phyloP scores from a whole-genome alignment of 2,888 invertebrate genomes.

The Noctuana brunneofusca region DNA sequence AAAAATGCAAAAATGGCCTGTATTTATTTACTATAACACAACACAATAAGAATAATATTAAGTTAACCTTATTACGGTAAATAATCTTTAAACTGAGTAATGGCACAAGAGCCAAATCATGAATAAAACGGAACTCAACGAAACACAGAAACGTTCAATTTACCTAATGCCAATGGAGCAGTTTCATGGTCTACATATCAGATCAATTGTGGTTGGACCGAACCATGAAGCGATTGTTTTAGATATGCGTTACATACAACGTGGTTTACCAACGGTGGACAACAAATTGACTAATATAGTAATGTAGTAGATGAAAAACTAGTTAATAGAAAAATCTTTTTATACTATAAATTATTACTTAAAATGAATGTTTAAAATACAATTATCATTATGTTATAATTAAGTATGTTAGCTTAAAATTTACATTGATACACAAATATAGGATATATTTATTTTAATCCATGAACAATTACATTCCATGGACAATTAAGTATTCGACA shows the following conservation, averaged over 20 bases:
- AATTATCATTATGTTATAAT: too few relatives aligned
- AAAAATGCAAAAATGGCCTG: too few relatives aligned
- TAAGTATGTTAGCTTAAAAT: too few relatives aligned
- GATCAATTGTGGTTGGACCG: conserved; percentile 39
- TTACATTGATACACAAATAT: too few relatives aligned
- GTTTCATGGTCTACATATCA: conserved; percentile 60
- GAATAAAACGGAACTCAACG: conserved; percentile 31
- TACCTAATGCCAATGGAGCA: conserved; percentile 51
- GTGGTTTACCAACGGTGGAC: conserved; percentile 8
- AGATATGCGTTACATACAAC: conserved; percentile 37
- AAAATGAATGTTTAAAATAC: too few relatives aligned
- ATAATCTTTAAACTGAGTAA: conserved; percentile 9
- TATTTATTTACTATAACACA: too few relatives aligned
- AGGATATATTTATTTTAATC: too few relatives aligned
- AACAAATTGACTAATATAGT: conserved; percentile 28
- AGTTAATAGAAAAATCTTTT: too few relatives aligned
- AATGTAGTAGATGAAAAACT: too few relatives aligned
- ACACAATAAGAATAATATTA: conserved; percentile 2
- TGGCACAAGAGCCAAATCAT: conserved; percentile 35
- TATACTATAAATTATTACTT: too few relatives aligned
- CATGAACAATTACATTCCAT: too few relatives aligned
- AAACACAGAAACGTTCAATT: conserved; percentile 49
- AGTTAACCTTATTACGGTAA: background rate
- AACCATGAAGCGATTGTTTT: conserved; percentile 37
- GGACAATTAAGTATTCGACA: too few relatives aligned